Base-by-base conservation (phyloP, 2,797 vertebrate genomes). In the Acrocephalus scirpaceus region DNA sequence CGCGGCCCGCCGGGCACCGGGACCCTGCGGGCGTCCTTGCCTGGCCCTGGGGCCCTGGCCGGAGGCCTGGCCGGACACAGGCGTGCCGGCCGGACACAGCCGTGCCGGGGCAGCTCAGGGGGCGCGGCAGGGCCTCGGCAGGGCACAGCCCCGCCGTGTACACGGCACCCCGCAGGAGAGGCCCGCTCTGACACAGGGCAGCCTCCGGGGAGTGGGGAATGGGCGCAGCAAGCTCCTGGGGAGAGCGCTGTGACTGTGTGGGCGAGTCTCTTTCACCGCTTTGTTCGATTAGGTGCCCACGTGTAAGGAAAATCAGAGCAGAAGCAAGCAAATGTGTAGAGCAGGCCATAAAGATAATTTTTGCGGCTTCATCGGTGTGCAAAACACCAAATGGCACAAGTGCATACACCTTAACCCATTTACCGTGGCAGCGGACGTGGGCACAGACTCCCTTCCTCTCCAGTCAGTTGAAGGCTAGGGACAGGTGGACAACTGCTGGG, bases 121-220 rank as follows among this genome's bases (percentile, higher is more conserved):
- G n/a, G 42, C 5, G 22, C 5, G 2, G 65, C 26, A 93, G 44
- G 29, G 72, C 57, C 10, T 2, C 42, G 1, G 5, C 72, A 56
- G 74, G 73, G 51, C 11, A 7, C 9, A 2, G 48, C 18, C 29
- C 45, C 16, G 9, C 2, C 48, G 18, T 8, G 53, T 13, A 21
- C 14, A 0, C 58, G n/a, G 20, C 74, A 47, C 7, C 17, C 44
- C 3, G 3, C 2, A 0, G 47, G 26, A 2, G 0, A 40, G 34
- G 6, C 9, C 3, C 8, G 0, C 56, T 13, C 23, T 11, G 10
- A 29, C 11, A 36, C 25, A 1, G 34, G 50, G 45, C 5, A 1
- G 45, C 25, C 14, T n/a, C 5, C 29, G 22, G 16, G 61, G 7
- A 48, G 29, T 0, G 38, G 25, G 32, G 2, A 69, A 51, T 0